These are phyloP conservation scores for Drosophila phalerata DNA, from an alignment of 2,888 invertebrate genomes.

Conservation along the genomic window DNA sequence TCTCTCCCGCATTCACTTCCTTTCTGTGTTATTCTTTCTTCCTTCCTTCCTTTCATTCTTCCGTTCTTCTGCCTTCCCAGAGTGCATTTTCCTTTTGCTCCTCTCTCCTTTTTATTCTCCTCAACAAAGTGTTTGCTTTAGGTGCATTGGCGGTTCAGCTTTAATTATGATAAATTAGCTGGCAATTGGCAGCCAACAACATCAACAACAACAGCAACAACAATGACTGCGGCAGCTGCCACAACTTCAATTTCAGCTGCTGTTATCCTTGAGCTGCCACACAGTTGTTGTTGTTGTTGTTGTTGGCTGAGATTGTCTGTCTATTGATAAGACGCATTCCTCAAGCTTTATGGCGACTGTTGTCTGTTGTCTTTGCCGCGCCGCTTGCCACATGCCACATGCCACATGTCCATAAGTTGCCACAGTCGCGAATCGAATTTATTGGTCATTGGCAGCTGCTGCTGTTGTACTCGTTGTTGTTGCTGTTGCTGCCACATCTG, in stretches of 20 bases:
- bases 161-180: constrained; percentile 76
- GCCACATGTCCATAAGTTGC: constrained; percentile 54
- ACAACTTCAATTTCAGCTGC: constrained; percentile 27
- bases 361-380: neutral
- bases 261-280: constrained; percentile 75
- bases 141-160: constrained; percentile 45
- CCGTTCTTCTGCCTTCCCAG: neutral
- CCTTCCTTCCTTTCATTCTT: constrained; percentile 18
- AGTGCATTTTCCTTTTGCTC: neutral
- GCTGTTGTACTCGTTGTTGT: constrained; percentile 10
- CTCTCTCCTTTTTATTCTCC: neutral
- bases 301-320: constrained; percentile 58
- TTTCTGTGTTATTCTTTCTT: neutral
- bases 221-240: constrained; percentile 17
- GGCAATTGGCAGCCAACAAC: constrained; percentile 40
- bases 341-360: constrained; percentile 56
- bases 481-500: constrained; percentile 13
- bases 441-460: constrained; percentile 56
- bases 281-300: constrained; percentile 30
- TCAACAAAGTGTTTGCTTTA: constrained; percentile 15
- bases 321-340: constrained; percentile 73
- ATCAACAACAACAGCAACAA: neutral
- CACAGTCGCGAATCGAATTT: constrained; percentile 54
- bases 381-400: constrained; percentile 19
- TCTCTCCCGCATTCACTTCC: neutral